Evolutionary conservation across 2,113 vertebrate species (phyloP), one percentile per base, ranked within the genome.

Genomic region (Ondatra zibethicus): DNA sequence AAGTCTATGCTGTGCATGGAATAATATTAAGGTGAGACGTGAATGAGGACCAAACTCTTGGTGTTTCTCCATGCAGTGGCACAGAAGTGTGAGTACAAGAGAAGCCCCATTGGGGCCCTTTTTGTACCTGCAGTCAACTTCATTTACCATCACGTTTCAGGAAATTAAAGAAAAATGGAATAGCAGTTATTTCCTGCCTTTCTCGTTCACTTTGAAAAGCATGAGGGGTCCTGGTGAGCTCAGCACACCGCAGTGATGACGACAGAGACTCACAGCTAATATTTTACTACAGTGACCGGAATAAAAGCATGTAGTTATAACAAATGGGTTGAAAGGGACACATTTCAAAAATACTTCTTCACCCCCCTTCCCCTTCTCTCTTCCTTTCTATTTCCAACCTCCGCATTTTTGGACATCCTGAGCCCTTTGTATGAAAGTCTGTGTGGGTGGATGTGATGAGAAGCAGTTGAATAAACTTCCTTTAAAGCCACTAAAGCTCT

Each of bases 381-480:
- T 93, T 94, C 91, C 72, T 91, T 92, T 96, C 92, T 94, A 61
- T 92, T 97, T 97, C 92, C 94, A 92, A 61, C 76, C 90, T 89
- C 96, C 81, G 70, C 17, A n/a, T 36, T 90, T 96, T 92, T 96
- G 86, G 77, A 96, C 91, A 94, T 95, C 96, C 89, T 96, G 93
- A 95, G 55, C 70, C 88, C 91, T 97, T 95, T 91, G 86, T 85
- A 72, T 95, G 93, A 91, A 96, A 95, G 94, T 94, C 96, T 94
- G 96, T 0, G 95, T 97, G 96, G 96, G 97, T 91, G 95, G 94
- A 96, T 89, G 86, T 97, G 97, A 97, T 97, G 96, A 97, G 96
- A 97, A 97, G 96, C 97, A 97, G 96, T 97, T 98, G 97, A 98
- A 95, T 98, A 97, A 97, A 97, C 97, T 97, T 98, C 91, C 96